These are phyloP conservation scores for Lagenorhynchus albirostris DNA, from an alignment of 2,113 vertebrate species.

Conservation along the genomic window DNA sequence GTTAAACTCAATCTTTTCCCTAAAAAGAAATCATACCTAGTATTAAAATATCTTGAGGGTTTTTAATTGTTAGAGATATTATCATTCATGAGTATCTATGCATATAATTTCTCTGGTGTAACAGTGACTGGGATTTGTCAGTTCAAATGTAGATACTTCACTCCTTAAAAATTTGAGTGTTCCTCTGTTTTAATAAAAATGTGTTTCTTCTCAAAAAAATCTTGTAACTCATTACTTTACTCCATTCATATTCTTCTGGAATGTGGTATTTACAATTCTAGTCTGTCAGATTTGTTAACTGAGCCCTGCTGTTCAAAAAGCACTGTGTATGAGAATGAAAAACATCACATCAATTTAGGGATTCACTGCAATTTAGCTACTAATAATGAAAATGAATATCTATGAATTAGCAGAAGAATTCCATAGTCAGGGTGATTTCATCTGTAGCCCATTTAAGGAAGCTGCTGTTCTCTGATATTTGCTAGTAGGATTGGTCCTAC, in stretches of 20 bases:
- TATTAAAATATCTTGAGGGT: slow-evolving; percentile 37
- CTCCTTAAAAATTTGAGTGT: not conserved
- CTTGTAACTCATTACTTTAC: not conserved
- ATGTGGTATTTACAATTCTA: not conserved
- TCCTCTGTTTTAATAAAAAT: not conserved
- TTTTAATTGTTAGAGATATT: slow-evolving; percentile 54
- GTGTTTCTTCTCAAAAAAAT: not conserved
- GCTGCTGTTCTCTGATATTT: not conserved
- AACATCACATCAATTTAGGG: not conserved
- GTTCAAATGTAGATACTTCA: not conserved
- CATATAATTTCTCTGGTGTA: not conserved
- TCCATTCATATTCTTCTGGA: not conserved
- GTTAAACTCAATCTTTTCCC: slow-evolving; percentile 41
- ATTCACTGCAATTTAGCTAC: not conserved
- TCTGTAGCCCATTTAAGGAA: not conserved
- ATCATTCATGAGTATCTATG: slow-evolving; percentile 30
- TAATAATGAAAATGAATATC: not conserved
- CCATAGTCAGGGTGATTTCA: not conserved
- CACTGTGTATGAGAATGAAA: not conserved
- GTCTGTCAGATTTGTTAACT: not conserved
- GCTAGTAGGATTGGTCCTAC: not conserved
- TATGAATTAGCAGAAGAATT: not conserved
- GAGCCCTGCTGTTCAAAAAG: not conserved
- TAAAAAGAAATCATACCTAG: slow-evolving; percentile 38
- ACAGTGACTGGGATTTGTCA: not conserved